Evolutionary conservation across 2,113 vertebrate genomes (phyloP).

Genomic region (Ammodytes dubius): DNA sequence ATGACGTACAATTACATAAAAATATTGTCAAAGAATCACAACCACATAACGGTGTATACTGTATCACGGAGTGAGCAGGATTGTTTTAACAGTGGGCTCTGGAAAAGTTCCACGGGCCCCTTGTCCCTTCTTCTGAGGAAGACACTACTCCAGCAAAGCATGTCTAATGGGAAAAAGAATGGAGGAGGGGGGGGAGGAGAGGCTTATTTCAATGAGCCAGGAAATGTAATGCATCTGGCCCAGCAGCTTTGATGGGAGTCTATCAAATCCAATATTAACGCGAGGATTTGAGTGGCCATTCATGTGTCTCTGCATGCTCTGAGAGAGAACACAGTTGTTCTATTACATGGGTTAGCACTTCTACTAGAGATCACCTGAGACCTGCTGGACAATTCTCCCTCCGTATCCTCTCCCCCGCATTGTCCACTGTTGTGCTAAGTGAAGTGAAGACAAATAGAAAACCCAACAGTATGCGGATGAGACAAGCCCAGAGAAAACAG

Average conservation of each 20-base stretch:
- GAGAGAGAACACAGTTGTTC: constrained; percentile 69
- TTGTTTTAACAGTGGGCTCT: constrained; percentile 53
- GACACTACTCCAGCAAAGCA: constrained; percentile 76
- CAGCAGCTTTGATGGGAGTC: constrained; percentile 78
- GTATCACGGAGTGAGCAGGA: constrained; percentile 54
- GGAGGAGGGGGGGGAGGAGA: constrained; percentile 17
- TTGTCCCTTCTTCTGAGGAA: constrained; percentile 45
- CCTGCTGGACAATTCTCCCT: constrained; percentile 51
- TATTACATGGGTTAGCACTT: constrained; percentile 79
- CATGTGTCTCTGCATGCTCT: constrained; percentile 70
- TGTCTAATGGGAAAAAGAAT: constrained; percentile 79
- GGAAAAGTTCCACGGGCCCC: constrained; percentile 61
- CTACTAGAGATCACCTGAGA: constrained; percentile 74
- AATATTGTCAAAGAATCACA: constrained; percentile 41
- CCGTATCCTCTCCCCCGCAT: constrained; percentile 14
- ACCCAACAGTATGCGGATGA: constrained; percentile 52
- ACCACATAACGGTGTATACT: constrained; percentile 40
- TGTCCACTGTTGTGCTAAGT: constrained; percentile 47
- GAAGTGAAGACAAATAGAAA: constrained; percentile 65
- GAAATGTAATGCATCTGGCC: constrained; percentile 83
- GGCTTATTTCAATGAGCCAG: constrained; percentile 81
- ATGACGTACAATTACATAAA: constrained; percentile 54
- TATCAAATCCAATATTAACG: constrained; percentile 80
- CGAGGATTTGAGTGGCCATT: constrained; percentile 76
- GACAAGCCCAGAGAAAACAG: constrained; percentile 32